Evolutionary conservation across 1,140 invertebrate species (phyloP).

Genomic region (Drosophila elegans): DNA sequence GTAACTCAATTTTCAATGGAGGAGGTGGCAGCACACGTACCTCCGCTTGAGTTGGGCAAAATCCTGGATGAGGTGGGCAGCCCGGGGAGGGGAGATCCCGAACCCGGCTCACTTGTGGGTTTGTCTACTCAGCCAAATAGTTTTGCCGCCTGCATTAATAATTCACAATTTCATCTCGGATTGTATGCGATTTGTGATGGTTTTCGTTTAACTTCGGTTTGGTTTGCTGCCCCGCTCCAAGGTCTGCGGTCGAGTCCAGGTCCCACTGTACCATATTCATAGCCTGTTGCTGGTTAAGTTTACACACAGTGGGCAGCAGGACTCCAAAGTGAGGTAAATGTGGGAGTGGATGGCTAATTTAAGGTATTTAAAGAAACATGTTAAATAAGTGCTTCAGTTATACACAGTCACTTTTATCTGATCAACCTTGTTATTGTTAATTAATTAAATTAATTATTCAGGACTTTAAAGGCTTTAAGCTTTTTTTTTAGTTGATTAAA

Average conservation of each 20-base stretch:
- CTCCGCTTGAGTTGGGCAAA: conserved; percentile 2
- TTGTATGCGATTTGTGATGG: conserved; percentile 83
- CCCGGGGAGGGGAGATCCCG: conserved; percentile 1
- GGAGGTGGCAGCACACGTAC: conserved; percentile 61
- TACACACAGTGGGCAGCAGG: conserved; percentile 16
- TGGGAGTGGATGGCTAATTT: background rate
- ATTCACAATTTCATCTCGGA: conserved; percentile 84
- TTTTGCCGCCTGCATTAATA: conserved; percentile 81
- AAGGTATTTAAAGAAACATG: background rate
- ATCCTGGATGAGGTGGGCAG: background rate
- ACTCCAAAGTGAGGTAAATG: background rate
- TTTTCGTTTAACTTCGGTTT: conserved; percentile 70
- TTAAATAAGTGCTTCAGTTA: too few relatives aligned
- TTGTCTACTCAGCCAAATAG: conserved; percentile 82
- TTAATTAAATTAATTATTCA: too few relatives aligned
- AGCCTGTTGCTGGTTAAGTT: conserved; percentile 59
- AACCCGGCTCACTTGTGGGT: conserved; percentile 53
- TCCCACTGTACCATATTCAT: conserved; percentile 1
- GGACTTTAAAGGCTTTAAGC: too few relatives aligned
- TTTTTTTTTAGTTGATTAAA: too few relatives aligned
- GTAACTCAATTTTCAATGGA: conserved; percentile 82
- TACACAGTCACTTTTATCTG: too few relatives aligned
- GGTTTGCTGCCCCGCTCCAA: conserved; percentile 36
- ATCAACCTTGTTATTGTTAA: too few relatives aligned
- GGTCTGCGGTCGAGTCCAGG: conserved; percentile 31